Evolutionary conservation across 2,888 invertebrate genomes (phyloP).

Genomic region (Tipula vernalis): DNA sequence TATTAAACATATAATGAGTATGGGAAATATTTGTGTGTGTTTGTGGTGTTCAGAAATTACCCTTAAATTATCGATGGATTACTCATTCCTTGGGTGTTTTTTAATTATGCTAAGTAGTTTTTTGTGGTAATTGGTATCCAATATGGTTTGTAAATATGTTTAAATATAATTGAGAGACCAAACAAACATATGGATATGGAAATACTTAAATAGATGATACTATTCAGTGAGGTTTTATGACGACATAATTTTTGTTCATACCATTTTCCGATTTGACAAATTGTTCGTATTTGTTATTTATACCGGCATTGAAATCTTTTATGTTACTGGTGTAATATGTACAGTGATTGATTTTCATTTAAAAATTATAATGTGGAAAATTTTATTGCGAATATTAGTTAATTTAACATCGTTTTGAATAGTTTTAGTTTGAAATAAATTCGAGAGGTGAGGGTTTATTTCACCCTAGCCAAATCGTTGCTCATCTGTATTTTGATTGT

Average conservation of each 20-base stretch:
- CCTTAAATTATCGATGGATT: not conserved
- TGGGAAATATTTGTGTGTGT: not conserved
- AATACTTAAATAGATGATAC: not conserved
- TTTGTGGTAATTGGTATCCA: not conserved
- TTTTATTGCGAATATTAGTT: not conserved
- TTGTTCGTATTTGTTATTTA: not conserved
- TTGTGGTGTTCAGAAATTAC: not conserved
- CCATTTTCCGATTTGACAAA: not conserved
- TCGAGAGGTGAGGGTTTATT: too few species aligned
- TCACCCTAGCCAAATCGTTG: too few species aligned
- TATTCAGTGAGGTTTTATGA: not conserved
- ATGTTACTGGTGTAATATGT: not conserved
- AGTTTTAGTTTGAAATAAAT: too few species aligned
- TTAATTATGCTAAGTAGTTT: not conserved
- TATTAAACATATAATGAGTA: not conserved
- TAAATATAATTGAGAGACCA: not conserved
- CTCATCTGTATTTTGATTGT: too few species aligned
- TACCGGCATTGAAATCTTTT: not conserved
- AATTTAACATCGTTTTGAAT: too few species aligned
- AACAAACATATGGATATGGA: not conserved
- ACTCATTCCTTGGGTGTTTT: not conserved
- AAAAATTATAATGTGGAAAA: not conserved
- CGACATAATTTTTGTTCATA: not conserved
- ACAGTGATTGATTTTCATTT: not conserved
- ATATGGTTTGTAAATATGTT: not conserved